Evolutionary conservation across 2,888 invertebrate species (phyloP), one percentile per base, ranked within the genome.

Genomic region (Mythimna albipuncta): DNA sequence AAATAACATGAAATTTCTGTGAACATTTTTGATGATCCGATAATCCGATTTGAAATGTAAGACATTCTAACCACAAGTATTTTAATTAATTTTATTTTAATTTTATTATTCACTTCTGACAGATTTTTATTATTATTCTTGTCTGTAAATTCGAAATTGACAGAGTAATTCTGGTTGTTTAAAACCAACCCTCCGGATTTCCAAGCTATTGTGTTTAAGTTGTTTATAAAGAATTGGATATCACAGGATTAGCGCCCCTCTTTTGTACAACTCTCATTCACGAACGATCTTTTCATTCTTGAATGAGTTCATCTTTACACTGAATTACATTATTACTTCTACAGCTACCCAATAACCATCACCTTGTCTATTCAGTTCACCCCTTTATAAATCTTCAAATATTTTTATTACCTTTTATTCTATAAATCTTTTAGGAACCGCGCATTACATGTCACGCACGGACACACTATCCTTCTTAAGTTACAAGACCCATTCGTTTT

Each of bases 281-380:
- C 7, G n/a, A 47, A 41, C 21, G 5, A 38, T 54, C 16, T 58
- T 59, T 68, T 44, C 10, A 59, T 50, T 13, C 21, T 71, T 19
- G 16, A 47, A 47, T 19, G 47, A 55, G n/a, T 16, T 19, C 6
- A 19, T 16, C 13, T 26, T 54, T 55, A 32, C 19, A 19, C 19
- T 54, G 19, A 21, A 16, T 72, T 26, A 16, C 72, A 44, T 50
- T 62, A 75, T 55, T 74, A n/a, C 55, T 61, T 50, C 21, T 57
- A 11, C 26, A 26, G 9, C 6, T 1, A n/a, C 19, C 5, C 44
- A 47, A 38, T 6, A 19, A 19, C n/a, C 2, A 13, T 11, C 2
- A 21, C 19, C 6, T 11, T 52, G 2, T n/a, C 2, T 26, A 47
- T 52, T 62, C n/a, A 26, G 19, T 3, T 5, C 32, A 16, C n/a